Evolutionary conservation across 2,797 vertebrate genomes (phyloP), one percentile per base, ranked within the genome.

Genomic region (Tenualosa ilisha): DNA sequence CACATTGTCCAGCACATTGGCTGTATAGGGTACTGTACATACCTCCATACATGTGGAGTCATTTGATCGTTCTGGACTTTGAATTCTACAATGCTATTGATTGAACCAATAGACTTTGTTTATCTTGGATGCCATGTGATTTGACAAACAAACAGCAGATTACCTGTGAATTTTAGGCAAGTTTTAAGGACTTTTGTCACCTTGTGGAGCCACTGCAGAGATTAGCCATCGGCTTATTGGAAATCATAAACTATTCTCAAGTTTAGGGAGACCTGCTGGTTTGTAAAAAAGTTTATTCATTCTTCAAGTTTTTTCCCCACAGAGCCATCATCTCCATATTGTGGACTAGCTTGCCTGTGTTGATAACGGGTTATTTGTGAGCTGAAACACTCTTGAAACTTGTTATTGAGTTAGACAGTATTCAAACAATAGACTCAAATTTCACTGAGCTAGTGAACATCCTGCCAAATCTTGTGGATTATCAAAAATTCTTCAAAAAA

Each of bases 91-190:
- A 22, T 79, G 72, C 72, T 46, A 46, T 79, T 79, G 72, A 79
- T 40, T 79, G 17, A 79, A 79, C 72, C 20, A 46, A 79, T 46
- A 79, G 46, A 79, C 37, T 6, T 20, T 79, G 40, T 79, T 79
- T 79, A 79, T 79, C 72, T 79, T 46, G 72, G 72, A 20, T 7
- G 72, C 22, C 72, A 79, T 79, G 72, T 79, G 72, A 79, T 43
- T 40, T 79, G 72, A 43, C 68, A 75, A 75, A 40, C 37, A 79
- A 79, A 79, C 17, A 46, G 37, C 40, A 43, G 40, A 15, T 46
- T 79, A 46, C 46, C 40, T 17, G 72, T 79, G 72, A 79, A 37
- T 17, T 75, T 22, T 75, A 15, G 9, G 37, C 17, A 46, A 79
- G 20, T 79, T 22, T 8, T 79, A 17, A 79, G 20, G 3, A n/a